Conservation (phyloP, 2,797 vertebrate genomes). For the Sebastes iracundus region DNA sequence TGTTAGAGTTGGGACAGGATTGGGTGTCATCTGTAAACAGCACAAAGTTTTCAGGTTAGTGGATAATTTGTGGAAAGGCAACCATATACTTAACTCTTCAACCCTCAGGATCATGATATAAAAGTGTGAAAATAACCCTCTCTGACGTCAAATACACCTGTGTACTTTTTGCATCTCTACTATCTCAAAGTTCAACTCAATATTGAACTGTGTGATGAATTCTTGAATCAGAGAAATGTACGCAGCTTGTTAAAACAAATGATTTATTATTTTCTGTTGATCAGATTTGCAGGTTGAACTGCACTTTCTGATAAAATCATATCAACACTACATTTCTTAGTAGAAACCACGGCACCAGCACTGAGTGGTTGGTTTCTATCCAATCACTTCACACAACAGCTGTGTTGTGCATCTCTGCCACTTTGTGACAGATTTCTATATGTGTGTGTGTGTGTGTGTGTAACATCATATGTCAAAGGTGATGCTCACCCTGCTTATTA, state of each 20-base stretch:
- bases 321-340: background rate
- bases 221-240: background rate
- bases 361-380: background rate
- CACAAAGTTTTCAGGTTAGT: slow-evolving; percentile 35
- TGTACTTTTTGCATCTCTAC: background rate
- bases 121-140: background rate
- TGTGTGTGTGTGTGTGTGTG: background rate
- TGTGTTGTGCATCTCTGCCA: slow-evolving; percentile 5
- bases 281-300: background rate
- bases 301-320: background rate
- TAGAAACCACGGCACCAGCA: background rate
- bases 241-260: background rate
- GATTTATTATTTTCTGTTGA: background rate
- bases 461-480: slow-evolving; percentile 7
- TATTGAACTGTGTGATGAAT: background rate
- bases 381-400: slow-evolving; percentile 5
- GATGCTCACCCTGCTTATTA: slow-evolving; percentile 73
- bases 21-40: slow-evolving; percentile 73
- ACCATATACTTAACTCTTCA: background rate
- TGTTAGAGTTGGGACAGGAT: slow-evolving; percentile 52
- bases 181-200: background rate
- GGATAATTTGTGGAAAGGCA: background rate
- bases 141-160: background rate
- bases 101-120: background rate
- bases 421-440: background rate